Base-by-base conservation (phyloP, 2,888 invertebrate species). In the Argyra leucocephala region DNA sequence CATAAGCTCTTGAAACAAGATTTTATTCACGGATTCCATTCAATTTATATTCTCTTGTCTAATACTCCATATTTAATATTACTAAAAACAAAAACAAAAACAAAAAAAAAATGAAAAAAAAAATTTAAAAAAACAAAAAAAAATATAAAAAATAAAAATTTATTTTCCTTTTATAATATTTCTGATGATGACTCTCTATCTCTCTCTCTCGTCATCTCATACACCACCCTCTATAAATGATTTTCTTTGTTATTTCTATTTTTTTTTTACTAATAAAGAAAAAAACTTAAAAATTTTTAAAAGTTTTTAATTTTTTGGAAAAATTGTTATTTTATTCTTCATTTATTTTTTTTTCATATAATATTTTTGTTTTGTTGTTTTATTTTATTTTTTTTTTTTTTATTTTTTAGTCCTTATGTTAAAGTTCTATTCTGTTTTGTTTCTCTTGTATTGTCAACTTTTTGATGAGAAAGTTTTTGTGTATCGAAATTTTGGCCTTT, bases 221-320 rank as follows among this genome's bases (percentile, higher is more conserved):
- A n/a, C n/a, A n/a, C n/a, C n/a, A n/a, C n/a, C n/a, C n/a, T n/a
- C n/a, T n/a, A 10, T 31, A 31, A 31, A 31, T 31, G 31, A 31
- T 48, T 48, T 48, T 48, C 48, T 48, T 48, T 48, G 48, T 48
- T 12, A 18, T 48, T n/a, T n/a, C 10, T 48, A 4, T 26, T 31
- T 31, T 31, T 31, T 31, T 31, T 31, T 31, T 10, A 31, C 7
- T 10, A 31, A 26, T 37, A 37, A 48, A 18, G n/a, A 48, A 48
- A n/a, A 5, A 48, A 48, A 37, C 12, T 37, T 37, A 31, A 31
- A 31, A 31, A 10, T n/a, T n/a, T n/a, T n/a, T n/a, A 31, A 31
- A 31, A 31, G 31, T 48, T 48, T 48, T 48, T 48, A 48, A 48
- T 48, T 48, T 48, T 48, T 48, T 48, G 15, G 48, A 48, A 48